Percentiles rank a stretch among this genome's conserved stretches.
These are phyloP conservation scores for Odobenus rosmarus DNA, from an alignment of 2,113 vertebrate genomes.

Conservation along the genomic window DNA sequence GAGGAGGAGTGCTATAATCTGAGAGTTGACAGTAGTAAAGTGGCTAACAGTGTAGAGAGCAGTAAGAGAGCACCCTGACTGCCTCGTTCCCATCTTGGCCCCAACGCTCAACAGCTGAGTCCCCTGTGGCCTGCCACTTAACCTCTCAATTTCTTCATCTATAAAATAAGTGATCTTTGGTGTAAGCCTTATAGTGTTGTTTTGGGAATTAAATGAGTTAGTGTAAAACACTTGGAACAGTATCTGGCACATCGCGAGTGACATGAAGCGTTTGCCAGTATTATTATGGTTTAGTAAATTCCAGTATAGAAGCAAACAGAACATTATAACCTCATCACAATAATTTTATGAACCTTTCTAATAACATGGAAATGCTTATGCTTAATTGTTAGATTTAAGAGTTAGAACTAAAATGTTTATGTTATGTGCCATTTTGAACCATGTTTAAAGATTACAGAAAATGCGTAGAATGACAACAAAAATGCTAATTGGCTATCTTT, in stretches of 20 bases:
- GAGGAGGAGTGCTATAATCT: not conserved
- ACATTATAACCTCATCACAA: not conserved
- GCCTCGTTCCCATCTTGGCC: not conserved
- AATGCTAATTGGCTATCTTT: slow-evolving; percentile 10
- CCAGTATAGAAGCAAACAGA: not conserved
- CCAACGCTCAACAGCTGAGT: not conserved
- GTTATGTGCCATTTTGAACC: not conserved
- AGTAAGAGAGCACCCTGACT: not conserved
- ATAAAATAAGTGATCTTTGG: not conserved
- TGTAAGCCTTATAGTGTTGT: not conserved
- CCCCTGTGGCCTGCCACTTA: no score
- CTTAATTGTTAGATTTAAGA: slow-evolving; percentile 41
- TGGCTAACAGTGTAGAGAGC: fast-evolving
- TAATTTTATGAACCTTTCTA: slow-evolving; percentile 48
- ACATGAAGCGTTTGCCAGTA: not conserved
- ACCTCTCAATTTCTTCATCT: not conserved
- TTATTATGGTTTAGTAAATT: not conserved
- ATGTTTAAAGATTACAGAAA: slow-evolving; percentile 19
- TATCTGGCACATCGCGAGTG: not conserved
- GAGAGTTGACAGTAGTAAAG: not conserved
- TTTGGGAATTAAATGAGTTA: not conserved
- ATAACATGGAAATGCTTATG: not conserved
- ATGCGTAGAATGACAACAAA: slow-evolving; percentile 2
- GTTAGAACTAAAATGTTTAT: slow-evolving; percentile 34
- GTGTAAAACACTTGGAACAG: not conserved